These are phyloP conservation scores for Ganaspis sp. DNA, from an alignment of 1,140 invertebrate species.

Conservation along the genomic window DNA sequence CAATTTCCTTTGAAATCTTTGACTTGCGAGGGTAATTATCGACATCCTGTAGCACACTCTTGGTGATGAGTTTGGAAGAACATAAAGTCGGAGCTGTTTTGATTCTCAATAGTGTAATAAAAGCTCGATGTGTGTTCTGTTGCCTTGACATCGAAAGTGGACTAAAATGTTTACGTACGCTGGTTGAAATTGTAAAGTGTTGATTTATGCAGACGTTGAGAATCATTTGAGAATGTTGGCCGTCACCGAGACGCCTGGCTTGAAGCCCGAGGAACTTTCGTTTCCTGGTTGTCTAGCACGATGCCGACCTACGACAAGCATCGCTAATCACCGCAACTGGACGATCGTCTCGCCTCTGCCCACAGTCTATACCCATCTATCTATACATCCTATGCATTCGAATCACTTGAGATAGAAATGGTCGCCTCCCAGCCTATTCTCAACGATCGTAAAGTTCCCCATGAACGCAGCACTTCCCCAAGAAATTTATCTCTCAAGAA, in stretches of 20 bases:
- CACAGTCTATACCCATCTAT: not conserved
- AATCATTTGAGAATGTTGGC: constrained; percentile 26
- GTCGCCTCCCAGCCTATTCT: not conserved
- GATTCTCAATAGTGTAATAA: not conserved
- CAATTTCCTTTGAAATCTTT: no score
- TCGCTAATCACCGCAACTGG: constrained; percentile 37
- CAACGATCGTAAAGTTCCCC: constrained; percentile 16
- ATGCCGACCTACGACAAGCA: constrained; percentile 31
- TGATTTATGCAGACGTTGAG: constrained; percentile 21
- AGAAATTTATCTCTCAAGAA: constrained; percentile 27
- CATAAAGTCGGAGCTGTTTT: not conserved
- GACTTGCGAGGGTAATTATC: no score
- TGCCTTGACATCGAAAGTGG: constrained; percentile 17
- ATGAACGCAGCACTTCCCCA: not conserved
- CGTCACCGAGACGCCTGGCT: constrained; percentile 26
- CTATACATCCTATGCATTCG: not conserved
- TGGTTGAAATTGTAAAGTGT: constrained; percentile 14
- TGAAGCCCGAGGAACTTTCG: constrained; percentile 27
- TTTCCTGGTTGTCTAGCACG: constrained; percentile 27
- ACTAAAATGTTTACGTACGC: constrained; percentile 13
- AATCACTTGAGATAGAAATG: constrained; percentile 28
- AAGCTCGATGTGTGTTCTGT: not conserved
- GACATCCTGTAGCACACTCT: no score
- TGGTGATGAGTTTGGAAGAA: no score
- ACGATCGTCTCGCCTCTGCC: not conserved